Percentiles rank a stretch among this genome's conserved stretches.
phyloP scores from a whole-genome alignment of 2,888 invertebrate genomes.

The Brachynemurus nebulosus region DNA sequence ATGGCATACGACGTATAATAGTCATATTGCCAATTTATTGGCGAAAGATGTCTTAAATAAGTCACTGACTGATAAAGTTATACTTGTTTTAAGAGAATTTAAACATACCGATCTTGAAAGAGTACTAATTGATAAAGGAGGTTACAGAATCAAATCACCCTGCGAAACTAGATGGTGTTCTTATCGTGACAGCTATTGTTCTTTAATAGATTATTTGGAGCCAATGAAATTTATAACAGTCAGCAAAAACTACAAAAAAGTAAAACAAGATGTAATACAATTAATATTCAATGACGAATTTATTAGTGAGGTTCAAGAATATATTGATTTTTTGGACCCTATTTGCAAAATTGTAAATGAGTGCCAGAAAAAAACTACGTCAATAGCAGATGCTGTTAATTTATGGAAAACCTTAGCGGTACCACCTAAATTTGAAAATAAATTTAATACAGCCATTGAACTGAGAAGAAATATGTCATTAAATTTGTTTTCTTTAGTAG shows the following conservation, averaged over 20 bases:
- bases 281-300: not conserved
- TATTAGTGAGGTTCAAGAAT: not conserved
- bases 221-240: not conserved
- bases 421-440: not conserved
- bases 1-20: constrained; percentile 18
- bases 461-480: not conserved
- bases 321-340: not conserved
- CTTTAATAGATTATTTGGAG: constrained; percentile 5
- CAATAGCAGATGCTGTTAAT: not conserved
- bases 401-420: not conserved
- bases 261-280: too few species aligned
- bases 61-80: constrained; percentile 6
- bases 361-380: not conserved
- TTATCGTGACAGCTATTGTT: constrained; percentile 7
- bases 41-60: constrained; percentile 16
- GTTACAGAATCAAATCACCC: constrained; percentile 12
- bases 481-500: not conserved
- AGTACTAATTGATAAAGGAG: constrained; percentile 11
- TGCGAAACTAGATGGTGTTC: constrained; percentile 9
- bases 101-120: constrained; percentile 14
- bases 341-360: not conserved
- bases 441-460: not conserved
- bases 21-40: constrained; percentile 19
- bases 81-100: constrained; percentile 12
- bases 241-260: not conserved